phyloP scores from a whole-genome alignment of 2,797 vertebrate species.

The Dipus sagitta region DNA sequence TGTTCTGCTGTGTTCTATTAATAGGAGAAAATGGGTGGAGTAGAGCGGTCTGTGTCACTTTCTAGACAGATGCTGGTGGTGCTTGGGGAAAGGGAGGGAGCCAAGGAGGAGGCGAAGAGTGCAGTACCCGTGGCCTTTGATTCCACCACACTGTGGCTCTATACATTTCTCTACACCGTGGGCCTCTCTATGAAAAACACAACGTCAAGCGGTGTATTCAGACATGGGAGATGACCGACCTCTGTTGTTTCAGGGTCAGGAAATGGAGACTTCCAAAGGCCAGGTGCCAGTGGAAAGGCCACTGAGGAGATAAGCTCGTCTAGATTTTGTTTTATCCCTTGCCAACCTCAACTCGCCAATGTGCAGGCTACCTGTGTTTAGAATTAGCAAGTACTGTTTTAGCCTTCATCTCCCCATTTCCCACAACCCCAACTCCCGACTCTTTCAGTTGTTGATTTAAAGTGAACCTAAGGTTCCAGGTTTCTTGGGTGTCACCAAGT shows the following conservation, averaged over 20 bases:
- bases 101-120: constrained; percentile 75
- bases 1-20: constrained; percentile 64
- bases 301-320: constrained; percentile 57
- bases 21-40: constrained; percentile 60
- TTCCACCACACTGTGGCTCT: constrained; percentile 56
- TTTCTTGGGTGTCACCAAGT: neutral
- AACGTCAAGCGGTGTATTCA: constrained; percentile 61
- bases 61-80: constrained; percentile 55
- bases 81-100: constrained; percentile 58
- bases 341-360: constrained; percentile 69
- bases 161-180: constrained; percentile 63
- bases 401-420: constrained; percentile 29
- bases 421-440: neutral
- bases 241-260: constrained; percentile 76
- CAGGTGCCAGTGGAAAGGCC: constrained; percentile 71
- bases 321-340: constrained; percentile 67
- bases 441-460: neutral
- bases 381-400: constrained; percentile 76
- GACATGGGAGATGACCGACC: constrained; percentile 69
- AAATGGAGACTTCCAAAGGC: constrained; percentile 65
- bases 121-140: constrained; percentile 66
- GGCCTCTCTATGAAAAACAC: constrained; percentile 67
- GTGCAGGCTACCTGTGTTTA: constrained; percentile 76
- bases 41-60: constrained; percentile 32
- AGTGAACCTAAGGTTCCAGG: neutral